Percentiles rank a stretch among this genome's conserved stretches.
Evolutionary conservation across 2,888 invertebrate species (phyloP).

Genomic region (Scaptomyza parva): DNA sequence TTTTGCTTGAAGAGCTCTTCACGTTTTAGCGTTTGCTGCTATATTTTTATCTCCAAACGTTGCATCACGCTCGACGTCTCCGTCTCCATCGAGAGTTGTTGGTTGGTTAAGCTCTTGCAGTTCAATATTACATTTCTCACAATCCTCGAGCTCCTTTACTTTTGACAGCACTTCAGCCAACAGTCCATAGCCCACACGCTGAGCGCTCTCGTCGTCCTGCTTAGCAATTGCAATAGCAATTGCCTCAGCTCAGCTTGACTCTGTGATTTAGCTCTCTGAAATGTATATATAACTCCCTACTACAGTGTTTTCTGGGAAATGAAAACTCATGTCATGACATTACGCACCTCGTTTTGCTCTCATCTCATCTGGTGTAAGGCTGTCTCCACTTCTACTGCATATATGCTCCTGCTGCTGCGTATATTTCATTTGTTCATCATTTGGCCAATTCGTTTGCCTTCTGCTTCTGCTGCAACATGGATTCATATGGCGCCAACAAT

Average conservation of each 20-base stretch:
- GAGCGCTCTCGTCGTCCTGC: neutral
- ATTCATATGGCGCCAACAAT: neutral
- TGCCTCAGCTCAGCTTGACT: neutral
- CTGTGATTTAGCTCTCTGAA: constrained; percentile 9
- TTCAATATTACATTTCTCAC: neutral
- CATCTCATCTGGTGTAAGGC: constrained; percentile 10
- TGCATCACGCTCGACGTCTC: neutral
- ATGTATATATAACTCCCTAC: neutral
- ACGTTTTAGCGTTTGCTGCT: neutral
- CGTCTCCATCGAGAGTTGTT: neutral
- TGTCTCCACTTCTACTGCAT: neutral
- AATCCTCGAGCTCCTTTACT: neutral
- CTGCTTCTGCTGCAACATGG: neutral
- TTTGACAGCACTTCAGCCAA: neutral
- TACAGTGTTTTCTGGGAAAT: neutral
- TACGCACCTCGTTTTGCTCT: constrained; percentile 7
- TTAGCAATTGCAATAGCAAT: neutral
- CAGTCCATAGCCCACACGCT: no score
- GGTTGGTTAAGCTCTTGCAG: constrained; percentile 1
- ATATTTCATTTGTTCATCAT: constrained; percentile 1
- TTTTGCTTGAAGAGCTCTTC: neutral
- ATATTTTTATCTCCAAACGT: neutral
- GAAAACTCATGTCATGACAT: no score
- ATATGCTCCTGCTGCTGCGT: neutral
- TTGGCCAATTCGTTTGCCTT: neutral